These are phyloP conservation scores for Sardinella longiceps DNA, from an alignment of 2,797 vertebrate species.

Conservation along the genomic window DNA sequence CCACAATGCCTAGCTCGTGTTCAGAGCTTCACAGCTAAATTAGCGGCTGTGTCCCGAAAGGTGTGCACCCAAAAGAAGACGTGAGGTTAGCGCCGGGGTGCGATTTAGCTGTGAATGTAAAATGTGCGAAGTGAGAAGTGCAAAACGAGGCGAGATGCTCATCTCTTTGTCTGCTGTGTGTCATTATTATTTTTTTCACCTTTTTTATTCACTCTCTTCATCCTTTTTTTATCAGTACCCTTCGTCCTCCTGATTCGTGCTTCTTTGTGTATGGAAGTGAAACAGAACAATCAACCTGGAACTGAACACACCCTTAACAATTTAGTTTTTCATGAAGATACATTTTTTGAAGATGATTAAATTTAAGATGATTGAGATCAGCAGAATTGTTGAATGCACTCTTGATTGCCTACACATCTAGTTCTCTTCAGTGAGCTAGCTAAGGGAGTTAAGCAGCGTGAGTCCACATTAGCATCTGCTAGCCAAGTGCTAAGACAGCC, in stretches of 20 bases:
- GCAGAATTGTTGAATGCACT: not conserved
- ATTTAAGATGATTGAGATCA: not conserved
- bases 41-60: not conserved
- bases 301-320: not conserved
- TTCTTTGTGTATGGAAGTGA: not conserved
- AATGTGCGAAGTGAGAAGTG: not conserved
- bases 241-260: not conserved
- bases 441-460: not conserved
- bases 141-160: not conserved
- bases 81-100: not conserved
- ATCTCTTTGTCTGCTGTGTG: not conserved
- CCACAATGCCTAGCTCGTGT: not conserved
- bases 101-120: not conserved
- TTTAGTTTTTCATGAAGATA: not conserved
- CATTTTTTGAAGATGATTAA: not conserved
- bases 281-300: not conserved
- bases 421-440: not conserved
- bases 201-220: not conserved
- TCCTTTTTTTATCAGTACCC: not conserved
- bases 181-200: not conserved
- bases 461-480: not conserved
- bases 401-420: not conserved
- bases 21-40: conserved; percentile 12
- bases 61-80: not conserved
- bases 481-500: not conserved